Conservation (phyloP, 2,888 invertebrate genomes). For the Atrina japonica region DNA sequence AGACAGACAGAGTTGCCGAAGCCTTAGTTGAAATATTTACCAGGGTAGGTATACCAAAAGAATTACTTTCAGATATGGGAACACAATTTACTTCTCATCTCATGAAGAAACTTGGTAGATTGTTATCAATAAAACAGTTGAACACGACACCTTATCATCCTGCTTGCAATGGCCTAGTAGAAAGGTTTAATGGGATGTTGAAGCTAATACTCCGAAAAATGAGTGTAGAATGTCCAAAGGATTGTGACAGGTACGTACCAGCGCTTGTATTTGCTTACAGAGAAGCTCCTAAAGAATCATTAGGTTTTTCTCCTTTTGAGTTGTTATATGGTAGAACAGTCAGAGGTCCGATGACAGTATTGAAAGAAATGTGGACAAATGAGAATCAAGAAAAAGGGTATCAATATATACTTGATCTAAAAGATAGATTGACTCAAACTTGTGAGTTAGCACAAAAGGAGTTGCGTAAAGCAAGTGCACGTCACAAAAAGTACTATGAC, state of each 20-base stretch:
- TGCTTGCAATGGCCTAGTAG: conserved; percentile 45
- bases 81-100: conserved; percentile 53
- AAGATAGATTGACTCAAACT: conserved; percentile 44
- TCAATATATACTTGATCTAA: conserved; percentile 52
- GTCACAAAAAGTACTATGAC: conserved; percentile 46
- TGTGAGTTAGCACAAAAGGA: conserved; percentile 43
- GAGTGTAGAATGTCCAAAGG: conserved; percentile 42
- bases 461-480: conserved; percentile 21
- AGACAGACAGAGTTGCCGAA: conserved; percentile 16
- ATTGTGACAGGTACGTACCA: conserved; percentile 55
- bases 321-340: conserved; percentile 42
- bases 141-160: conserved; percentile 53
- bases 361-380: conserved; percentile 37
- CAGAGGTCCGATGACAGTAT: conserved; percentile 34
- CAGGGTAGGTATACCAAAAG: too few species aligned
- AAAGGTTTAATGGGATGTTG: conserved; percentile 53
- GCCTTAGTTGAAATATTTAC: neutral
- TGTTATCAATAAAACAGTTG: conserved; percentile 42
- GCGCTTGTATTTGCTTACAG: conserved; percentile 52
- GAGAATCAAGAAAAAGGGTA: conserved; percentile 33
- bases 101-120: conserved; percentile 46
- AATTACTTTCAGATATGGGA: conserved; percentile 15
- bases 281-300: conserved; percentile 48
- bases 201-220: conserved; percentile 52
- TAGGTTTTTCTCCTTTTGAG: conserved; percentile 50